Evolutionary conservation across 2,888 invertebrate species (phyloP).

Genomic region (Tetropium fuscum): DNA sequence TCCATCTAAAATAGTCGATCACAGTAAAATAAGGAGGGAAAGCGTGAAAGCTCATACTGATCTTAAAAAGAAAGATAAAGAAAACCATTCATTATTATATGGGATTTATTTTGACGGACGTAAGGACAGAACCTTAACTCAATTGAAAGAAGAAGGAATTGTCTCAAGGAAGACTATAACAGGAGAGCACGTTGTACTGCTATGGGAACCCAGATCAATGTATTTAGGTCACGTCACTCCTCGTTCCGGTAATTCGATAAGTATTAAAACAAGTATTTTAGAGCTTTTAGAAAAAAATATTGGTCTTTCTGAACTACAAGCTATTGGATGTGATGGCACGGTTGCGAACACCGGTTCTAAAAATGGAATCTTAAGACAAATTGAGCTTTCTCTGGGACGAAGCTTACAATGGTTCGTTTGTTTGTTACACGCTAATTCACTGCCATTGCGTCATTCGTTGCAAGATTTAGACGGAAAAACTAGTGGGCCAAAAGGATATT

Average conservation of each 20-base stretch:
- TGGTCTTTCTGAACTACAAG: constrained; percentile 19
- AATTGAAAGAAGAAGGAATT: constrained; percentile 4
- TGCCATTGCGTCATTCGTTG: background rate
- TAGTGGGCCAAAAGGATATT: constrained; percentile 27
- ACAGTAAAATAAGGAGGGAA: background rate
- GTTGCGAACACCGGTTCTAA: constrained; percentile 26
- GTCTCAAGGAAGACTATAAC: background rate
- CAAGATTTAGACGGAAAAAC: constrained; percentile 18
- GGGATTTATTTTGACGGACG: too few species aligned
- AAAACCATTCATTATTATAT: background rate
- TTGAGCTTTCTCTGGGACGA: constrained; percentile 19
- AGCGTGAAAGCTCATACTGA: background rate
- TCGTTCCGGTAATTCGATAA: constrained; percentile 13
- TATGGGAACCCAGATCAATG: constrained; percentile 29
- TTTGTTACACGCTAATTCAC: background rate
- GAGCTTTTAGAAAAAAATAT: constrained; percentile 13
- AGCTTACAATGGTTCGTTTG: constrained; percentile 26
- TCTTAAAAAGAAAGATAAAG: background rate
- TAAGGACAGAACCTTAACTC: background rate
- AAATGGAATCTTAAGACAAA: constrained; percentile 19
- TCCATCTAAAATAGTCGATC: background rate
- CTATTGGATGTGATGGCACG: constrained; percentile 26
- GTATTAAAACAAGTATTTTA: constrained; percentile 23
- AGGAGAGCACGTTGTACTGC: background rate
- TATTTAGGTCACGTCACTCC: constrained; percentile 28